Percentiles rank a stretch among this genome's conserved stretches.
phyloP scores from a whole-genome alignment of 2,888 invertebrate genomes.

The Seladonia tumulorum region DNA sequence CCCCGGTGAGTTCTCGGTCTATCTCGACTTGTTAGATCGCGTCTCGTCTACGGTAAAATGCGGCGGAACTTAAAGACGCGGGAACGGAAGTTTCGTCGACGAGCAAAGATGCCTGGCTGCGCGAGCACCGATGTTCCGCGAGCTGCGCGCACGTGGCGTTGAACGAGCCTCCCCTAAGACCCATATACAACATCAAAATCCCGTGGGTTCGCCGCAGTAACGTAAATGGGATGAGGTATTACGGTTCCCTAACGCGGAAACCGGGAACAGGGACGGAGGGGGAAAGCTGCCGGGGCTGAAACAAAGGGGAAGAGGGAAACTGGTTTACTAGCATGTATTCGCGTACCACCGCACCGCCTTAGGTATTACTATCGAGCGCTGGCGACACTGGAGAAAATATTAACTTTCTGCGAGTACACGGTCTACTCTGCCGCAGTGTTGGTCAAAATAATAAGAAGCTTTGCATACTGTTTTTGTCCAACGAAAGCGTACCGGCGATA shows the following conservation, averaged over 20 bases:
- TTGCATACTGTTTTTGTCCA: not conserved
- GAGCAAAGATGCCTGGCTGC: slow-evolving; percentile 27
- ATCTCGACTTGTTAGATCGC: slow-evolving; percentile 51
- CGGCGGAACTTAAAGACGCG: slow-evolving; percentile 31
- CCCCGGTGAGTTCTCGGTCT: slow-evolving; percentile 7
- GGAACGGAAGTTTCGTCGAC: slow-evolving; percentile 35
- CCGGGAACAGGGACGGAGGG: not conserved
- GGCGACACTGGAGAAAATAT: slow-evolving; percentile 28
- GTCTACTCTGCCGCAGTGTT: not conserved
- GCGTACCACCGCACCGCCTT: slow-evolving; percentile 7
- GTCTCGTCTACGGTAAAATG: slow-evolving; percentile 37
- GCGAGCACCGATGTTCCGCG: slow-evolving; percentile 54
- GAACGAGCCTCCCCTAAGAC: slow-evolving; percentile 55
- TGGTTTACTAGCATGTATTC: slow-evolving; percentile 11
- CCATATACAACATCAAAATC: slow-evolving; percentile 63
- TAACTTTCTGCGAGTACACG: slow-evolving; percentile 14
- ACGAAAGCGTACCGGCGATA: not conserved
- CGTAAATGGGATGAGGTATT: slow-evolving; percentile 64
- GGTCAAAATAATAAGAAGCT: not conserved
- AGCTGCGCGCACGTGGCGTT: slow-evolving; percentile 51
- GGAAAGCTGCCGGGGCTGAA: not conserved
- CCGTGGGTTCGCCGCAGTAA: slow-evolving; percentile 53
- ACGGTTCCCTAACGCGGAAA: slow-evolving; percentile 22
- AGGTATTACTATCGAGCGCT: slow-evolving; percentile 20
- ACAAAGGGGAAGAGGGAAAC: slow-evolving; percentile 4